Evolutionary conservation across 2,797 vertebrate species (phyloP).

Genomic region (Siniperca scherzeri): DNA sequence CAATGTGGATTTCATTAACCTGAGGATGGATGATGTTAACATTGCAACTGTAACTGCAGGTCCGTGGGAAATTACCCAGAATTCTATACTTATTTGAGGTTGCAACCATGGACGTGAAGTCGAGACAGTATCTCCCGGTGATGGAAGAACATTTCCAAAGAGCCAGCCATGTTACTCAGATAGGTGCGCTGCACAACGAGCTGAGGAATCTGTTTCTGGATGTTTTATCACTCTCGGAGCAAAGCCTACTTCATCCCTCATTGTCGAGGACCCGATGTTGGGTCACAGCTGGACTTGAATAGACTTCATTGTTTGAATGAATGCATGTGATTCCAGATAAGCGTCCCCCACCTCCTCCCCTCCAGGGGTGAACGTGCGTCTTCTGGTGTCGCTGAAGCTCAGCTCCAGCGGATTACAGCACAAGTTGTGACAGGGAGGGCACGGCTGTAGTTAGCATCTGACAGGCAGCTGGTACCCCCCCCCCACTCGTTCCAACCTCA

Average conservation of each 20-base stretch:
- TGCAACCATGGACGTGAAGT: constrained; percentile 94
- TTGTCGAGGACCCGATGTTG: constrained; percentile 27
- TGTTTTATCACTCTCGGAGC: constrained; percentile 6
- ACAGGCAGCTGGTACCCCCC: constrained; percentile 27
- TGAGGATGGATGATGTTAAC: not conserved
- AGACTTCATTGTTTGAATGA: constrained; percentile 70
- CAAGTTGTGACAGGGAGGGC: constrained; percentile 36
- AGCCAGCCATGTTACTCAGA: constrained; percentile 91
- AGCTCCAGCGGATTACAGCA: constrained; percentile 65
- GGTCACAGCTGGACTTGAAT: constrained; percentile 63
- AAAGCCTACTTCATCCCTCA: not conserved
- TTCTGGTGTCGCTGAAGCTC: constrained; percentile 47
- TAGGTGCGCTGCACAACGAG: constrained; percentile 45
- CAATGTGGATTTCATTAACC: constrained; percentile 3
- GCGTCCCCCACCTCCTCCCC: not conserved
- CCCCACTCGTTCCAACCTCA: not conserved
- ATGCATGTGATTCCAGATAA: constrained; percentile 75
- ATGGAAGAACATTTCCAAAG: constrained; percentile 99
- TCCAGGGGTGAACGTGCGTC: constrained; percentile 38
- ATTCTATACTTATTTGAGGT: too few relatives aligned
- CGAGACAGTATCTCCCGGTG: constrained; percentile 96
- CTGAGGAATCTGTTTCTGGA: constrained; percentile 8
- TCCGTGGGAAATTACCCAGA: not conserved
- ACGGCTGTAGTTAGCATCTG: constrained; percentile 46
- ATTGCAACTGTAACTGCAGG: not conserved